phyloP scores from a whole-genome alignment of 1,140 invertebrate genomes.

The Drusus annulatus region DNA sequence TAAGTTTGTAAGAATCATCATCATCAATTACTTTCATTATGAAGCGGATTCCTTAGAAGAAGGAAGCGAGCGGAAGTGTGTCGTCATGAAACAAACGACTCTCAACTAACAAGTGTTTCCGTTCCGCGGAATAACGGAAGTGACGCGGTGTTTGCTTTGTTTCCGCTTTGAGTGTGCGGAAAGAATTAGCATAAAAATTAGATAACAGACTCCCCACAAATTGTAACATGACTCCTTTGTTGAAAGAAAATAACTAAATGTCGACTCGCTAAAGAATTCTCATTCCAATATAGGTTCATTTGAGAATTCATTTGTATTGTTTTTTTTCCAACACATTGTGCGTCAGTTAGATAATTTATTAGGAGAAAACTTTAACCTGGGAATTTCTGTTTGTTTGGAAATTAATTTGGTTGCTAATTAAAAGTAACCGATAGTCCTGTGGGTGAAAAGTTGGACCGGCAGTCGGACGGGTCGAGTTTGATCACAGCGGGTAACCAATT shows the following conservation, averaged over 20 bases:
- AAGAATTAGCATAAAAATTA: conserved; percentile 33
- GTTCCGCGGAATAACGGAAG: conserved; percentile 10
- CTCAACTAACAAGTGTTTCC: conserved; percentile 26
- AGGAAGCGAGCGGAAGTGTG: conserved; percentile 36
- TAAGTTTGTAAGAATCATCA: neutral
- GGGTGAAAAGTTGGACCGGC: too few relatives aligned
- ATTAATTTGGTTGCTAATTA: too few relatives aligned
- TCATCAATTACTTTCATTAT: conserved; percentile 14
- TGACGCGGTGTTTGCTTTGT: conserved; percentile 33
- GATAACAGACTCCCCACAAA: conserved; percentile 4
- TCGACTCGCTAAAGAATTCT: too few relatives aligned
- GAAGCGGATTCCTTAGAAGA: neutral
- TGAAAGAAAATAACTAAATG: neutral
- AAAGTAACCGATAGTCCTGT: too few relatives aligned
- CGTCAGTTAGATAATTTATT: too few relatives aligned
- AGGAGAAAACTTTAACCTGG: too few relatives aligned
- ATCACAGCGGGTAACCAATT: too few relatives aligned
- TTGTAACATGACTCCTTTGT: conserved; percentile 8
- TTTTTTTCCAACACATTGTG: too few relatives aligned
- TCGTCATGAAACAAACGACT: conserved; percentile 46
- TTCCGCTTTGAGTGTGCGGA: conserved; percentile 22
- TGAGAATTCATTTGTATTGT: too few relatives aligned
- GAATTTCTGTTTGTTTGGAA: too few relatives aligned
- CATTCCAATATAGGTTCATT: too few relatives aligned
- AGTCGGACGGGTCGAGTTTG: too few relatives aligned